Evolutionary conservation across 2,797 vertebrate genomes (phyloP).

Genomic region (Menidia menidia): DNA sequence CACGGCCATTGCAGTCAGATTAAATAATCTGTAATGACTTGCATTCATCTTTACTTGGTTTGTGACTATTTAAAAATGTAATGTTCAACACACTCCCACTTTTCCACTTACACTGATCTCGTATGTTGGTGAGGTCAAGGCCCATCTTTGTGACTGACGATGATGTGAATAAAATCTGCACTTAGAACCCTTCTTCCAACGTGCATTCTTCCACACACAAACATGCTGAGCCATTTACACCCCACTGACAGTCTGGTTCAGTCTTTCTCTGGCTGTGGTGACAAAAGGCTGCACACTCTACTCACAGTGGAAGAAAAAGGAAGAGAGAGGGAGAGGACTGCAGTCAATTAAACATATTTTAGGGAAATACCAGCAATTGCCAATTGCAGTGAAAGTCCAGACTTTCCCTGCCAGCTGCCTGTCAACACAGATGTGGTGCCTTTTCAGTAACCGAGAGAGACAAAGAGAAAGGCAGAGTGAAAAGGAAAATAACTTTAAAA

Average conservation of each 20-base stretch:
- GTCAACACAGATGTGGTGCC: conserved; percentile 68
- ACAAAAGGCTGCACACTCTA: conserved; percentile 53
- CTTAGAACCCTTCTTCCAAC: no score
- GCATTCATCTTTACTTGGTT: conserved; percentile 16
- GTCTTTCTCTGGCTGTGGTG: conserved; percentile 19
- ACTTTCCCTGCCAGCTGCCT: conserved; percentile 56
- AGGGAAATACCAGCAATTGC: conserved; percentile 58
- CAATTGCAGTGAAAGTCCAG: conserved; percentile 57
- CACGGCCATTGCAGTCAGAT: conserved; percentile 26
- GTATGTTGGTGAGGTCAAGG: no score
- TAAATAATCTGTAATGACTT: conserved; percentile 47
- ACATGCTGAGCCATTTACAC: conserved; percentile 29
- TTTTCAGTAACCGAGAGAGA: conserved; percentile 54
- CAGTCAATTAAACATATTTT: conserved; percentile 66
- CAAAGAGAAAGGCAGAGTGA: conserved; percentile 45
- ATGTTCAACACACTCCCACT: no score
- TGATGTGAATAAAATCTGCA: no score
- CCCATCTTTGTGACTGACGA: no score
- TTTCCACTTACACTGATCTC: no score
- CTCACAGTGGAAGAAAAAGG: conserved; percentile 29
- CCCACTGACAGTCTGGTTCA: conserved; percentile 30
- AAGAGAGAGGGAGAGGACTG: conserved; percentile 8
- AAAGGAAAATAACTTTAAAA: conserved; percentile 20
- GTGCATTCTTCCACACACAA: conserved; percentile 1
- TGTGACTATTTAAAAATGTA: background rate